Percentiles rank a stretch among this genome's conserved stretches.
Conservation (phyloP, 2,113 vertebrate species). For the Brevimyrus niger region DNA sequence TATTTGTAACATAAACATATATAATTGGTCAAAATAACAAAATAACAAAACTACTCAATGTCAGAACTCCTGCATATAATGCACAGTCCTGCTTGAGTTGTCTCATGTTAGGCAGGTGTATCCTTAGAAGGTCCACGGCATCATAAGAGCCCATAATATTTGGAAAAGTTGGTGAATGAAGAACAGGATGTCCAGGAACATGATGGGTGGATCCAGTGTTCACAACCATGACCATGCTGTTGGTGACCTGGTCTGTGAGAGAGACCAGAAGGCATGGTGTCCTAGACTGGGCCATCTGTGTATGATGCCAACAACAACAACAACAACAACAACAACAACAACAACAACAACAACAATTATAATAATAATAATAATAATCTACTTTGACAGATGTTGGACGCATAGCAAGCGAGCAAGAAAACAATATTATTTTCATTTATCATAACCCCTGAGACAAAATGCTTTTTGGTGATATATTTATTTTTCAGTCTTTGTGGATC, state of each 20-base stretch:
- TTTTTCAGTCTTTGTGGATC: background rate
- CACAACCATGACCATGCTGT: background rate
- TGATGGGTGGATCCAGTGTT: background rate
- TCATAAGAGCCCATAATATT: background rate
- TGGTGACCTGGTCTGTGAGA: background rate
- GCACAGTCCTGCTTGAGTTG: background rate
- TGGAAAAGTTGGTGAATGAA: background rate
- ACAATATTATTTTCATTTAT: background rate
- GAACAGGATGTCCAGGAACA: background rate
- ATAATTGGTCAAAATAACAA: background rate
- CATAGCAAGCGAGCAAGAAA: background rate
- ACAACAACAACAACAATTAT: no score
- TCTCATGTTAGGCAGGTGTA: background rate
- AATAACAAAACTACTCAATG: background rate
- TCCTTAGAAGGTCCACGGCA: background rate
- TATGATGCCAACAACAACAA: background rate
- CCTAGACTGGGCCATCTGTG: background rate
- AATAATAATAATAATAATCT: background rate
- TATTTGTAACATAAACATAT: background rate
- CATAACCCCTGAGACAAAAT: background rate
- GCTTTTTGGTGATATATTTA: background rate
- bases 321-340: background rate
- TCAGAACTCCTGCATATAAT: background rate
- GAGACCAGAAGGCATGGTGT: background rate
- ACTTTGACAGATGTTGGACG: background rate